Evolutionary conservation across 64 coral and sea anemone species (phyloP).

Genomic region (Hydrozoanthus tunicans): DNA sequence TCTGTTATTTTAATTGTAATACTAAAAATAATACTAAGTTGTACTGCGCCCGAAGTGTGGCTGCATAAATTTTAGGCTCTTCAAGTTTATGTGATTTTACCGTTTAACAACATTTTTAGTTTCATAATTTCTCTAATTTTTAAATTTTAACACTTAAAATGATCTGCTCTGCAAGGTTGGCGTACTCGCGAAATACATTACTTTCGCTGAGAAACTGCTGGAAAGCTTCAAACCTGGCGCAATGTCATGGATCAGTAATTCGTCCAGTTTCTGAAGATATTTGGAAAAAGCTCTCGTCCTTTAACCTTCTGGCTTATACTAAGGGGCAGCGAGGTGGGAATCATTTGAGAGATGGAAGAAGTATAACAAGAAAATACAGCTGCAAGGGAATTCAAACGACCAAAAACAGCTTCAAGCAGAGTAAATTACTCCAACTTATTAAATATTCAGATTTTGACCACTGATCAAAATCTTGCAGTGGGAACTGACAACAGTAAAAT

Average conservation of each 20-base stretch:
- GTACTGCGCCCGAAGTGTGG: no score
- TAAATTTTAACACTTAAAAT: no score
- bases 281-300: neutral
- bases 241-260: neutral
- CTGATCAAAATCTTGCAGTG: neutral
- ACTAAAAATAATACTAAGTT: no score
- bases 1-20: no score
- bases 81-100: slow-evolving; percentile 11
- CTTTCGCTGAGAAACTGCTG: slow-evolving; percentile 19
- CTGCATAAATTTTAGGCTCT: slow-evolving; percentile 37
- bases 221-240: slow-evolving; percentile 21
- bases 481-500: neutral
- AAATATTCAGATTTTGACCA: neutral
- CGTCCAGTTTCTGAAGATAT: neutral
- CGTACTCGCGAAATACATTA: slow-evolving; percentile 27
- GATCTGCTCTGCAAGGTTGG: neutral
- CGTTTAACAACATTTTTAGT: slow-evolving; percentile 6
- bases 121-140: neutral
- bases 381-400: neutral
- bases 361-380: neutral
- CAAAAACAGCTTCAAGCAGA: neutral
- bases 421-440: slow-evolving; percentile 12
- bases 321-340: neutral
- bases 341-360: neutral
- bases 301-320: neutral